phyloP scores from a whole-genome alignment of 2,113 vertebrate genomes.

The Clinocottus analis region DNA sequence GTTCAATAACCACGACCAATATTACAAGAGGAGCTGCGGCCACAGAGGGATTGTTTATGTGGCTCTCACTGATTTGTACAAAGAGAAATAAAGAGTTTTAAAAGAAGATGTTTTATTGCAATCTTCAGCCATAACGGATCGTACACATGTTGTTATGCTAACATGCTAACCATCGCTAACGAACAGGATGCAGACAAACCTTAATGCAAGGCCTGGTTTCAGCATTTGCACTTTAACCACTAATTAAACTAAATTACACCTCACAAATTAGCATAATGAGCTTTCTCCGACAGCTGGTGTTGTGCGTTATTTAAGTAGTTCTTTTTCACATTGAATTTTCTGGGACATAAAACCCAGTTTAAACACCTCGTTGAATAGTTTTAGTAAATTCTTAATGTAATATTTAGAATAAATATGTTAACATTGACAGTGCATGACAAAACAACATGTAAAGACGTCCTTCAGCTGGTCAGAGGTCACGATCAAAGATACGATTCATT shows the following conservation, averaged over 20 bases:
- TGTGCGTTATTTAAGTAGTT: not conserved
- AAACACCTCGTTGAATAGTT: not conserved
- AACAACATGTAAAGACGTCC: not conserved
- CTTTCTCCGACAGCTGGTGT: too few species aligned
- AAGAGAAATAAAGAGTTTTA: conserved; percentile 75
- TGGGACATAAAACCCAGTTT: not conserved
- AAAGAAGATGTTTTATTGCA: conserved; percentile 50
- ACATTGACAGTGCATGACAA: conserved; percentile 24
- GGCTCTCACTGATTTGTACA: conserved; percentile 74
- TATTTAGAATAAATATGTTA: conserved; percentile 13
- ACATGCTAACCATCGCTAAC: not conserved
- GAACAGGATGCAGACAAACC: not conserved
- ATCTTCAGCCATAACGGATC: not conserved
- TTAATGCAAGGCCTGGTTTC: not conserved
- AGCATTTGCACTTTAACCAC: not conserved
- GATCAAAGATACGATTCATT: conserved; percentile 3
- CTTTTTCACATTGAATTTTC: not conserved
- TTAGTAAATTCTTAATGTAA: not conserved
- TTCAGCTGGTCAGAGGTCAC: not conserved
- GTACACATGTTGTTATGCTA: not conserved
- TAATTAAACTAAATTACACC: not conserved
- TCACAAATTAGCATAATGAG: not conserved
- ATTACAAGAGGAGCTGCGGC: conserved; percentile 22
- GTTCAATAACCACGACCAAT: conserved; percentile 32
- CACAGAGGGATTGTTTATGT: conserved; percentile 53